Conservation (phyloP, 2,113 vertebrate species). For the Chauna torquata region DNA sequence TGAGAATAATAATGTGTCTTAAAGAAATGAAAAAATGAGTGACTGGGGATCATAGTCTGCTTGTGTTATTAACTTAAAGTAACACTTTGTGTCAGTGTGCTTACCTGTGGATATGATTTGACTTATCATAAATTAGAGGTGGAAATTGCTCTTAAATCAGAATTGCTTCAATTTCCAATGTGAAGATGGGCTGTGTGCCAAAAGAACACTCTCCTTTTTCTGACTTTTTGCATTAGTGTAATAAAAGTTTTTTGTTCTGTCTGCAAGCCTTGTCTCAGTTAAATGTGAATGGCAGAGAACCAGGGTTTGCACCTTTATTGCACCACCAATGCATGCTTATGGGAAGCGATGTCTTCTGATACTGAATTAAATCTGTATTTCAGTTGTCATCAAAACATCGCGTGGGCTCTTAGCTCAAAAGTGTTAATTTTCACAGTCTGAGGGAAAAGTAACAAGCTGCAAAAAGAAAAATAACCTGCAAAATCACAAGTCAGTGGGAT, state of each 20-base stretch:
- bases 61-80: not conserved
- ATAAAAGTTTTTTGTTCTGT: not conserved
- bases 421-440: not conserved
- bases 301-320: not conserved
- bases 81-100: not conserved
- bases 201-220: not conserved
- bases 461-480: not conserved
- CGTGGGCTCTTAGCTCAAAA: not conserved
- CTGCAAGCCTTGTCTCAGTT: not conserved
- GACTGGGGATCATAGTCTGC: not conserved
- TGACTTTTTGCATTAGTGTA: not conserved
- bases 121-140: not conserved
- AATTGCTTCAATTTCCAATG: not conserved
- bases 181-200: not conserved
- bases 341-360: accelerated
- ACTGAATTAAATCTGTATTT: not conserved
- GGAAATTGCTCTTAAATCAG: not conserved
- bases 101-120: not conserved
- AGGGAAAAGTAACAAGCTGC: not conserved
- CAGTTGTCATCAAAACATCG: not conserved
- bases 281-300: not conserved
- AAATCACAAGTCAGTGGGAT: not conserved
- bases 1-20: not conserved
- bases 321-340: accelerated
- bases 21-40: not conserved